Evolutionary conservation across 2,113 vertebrate species (phyloP), one percentile per base, ranked within the genome.

Genomic region (Ammodytes marinus): DNA sequence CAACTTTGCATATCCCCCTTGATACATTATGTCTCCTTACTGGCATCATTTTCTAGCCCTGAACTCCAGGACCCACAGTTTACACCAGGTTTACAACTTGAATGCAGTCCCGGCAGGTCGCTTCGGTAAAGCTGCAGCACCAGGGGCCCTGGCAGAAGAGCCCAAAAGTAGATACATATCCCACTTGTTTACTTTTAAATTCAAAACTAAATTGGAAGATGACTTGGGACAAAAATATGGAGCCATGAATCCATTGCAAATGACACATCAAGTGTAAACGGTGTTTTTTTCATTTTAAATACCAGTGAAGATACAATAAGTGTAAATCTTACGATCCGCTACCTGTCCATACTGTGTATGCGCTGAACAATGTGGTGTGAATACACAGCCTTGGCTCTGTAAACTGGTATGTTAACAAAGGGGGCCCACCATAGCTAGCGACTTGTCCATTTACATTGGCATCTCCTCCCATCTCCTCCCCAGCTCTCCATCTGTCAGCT

Each of bases 401-500:
- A 27, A 27, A 27, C 27, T 27, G 27, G 27, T 27, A 27, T 27
- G 27, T 27, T 27, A 27, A 27, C 27, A 27, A 27, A 27, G 27
- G 27, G 27, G 27, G 27, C 27, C 27, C 27, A 27, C 27, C 27
- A 27, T 27, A 27, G 27, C 27, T 27, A 27, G 27, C 27, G 27
- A 27, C 27, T 27, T 27, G 27, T 27, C 27, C 27, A 27, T 27
- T 27, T 27, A 27, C 27, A 27, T 27, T 27, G 27, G 27, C 27
- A 27, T 27, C 27, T 27, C 27, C 27, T 27, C 27, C 27, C 27
- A 27, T 27, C 27, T 27, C 27, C 35, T 47, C 6, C 45, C 69
- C 72, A n/a, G 14, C 63, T 12, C 2, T 74, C 80, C 57, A 45
- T 79, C 77, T 79, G 71, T 82, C 84, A 68, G 65, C 65, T 55